These are phyloP conservation scores for Heterodera schachtii DNA, from an alignment of 1,140 invertebrate species.

Conservation along the genomic window DNA sequence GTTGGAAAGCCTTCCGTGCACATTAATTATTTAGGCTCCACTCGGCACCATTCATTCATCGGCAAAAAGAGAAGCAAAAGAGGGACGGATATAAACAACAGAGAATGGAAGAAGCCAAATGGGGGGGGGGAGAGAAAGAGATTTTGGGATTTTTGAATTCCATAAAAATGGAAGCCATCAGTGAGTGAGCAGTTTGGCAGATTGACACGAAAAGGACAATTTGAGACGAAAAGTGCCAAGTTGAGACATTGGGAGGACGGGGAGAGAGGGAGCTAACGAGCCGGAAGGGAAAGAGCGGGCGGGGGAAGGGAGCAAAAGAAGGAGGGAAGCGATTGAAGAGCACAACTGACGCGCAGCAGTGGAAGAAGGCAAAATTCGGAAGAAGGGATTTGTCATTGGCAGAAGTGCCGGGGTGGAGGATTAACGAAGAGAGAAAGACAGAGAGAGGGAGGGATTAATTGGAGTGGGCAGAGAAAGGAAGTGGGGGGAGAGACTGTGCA, in stretches of 20 bases:
- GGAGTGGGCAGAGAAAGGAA: background rate
- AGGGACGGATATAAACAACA: background rate
- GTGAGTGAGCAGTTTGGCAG: background rate
- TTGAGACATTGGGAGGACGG: background rate
- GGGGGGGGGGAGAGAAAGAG: background rate
- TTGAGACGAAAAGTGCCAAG: slow-evolving; percentile 9
- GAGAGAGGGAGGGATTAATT: background rate
- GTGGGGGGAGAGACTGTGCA: background rate
- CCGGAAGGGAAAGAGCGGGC: background rate
- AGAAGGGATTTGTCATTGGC: background rate
- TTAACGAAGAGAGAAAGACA: background rate
- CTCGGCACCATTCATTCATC: background rate
- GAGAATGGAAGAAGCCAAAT: background rate
- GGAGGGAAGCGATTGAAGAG: background rate
- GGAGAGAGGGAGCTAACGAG: background rate
- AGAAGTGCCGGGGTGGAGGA: background rate
- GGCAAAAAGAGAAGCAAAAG: background rate
- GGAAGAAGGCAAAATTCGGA: background rate
- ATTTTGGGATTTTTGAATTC: background rate
- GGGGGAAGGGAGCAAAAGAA: background rate
- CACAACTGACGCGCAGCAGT: slow-evolving; percentile 5
- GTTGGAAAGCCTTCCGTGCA: background rate
- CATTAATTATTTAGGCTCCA: slow-evolving; percentile 21
- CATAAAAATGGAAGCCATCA: background rate
- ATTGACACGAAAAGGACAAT: background rate